Conservation (phyloP, 2,888 invertebrate genomes). For the Odontomyia ornata region DNA sequence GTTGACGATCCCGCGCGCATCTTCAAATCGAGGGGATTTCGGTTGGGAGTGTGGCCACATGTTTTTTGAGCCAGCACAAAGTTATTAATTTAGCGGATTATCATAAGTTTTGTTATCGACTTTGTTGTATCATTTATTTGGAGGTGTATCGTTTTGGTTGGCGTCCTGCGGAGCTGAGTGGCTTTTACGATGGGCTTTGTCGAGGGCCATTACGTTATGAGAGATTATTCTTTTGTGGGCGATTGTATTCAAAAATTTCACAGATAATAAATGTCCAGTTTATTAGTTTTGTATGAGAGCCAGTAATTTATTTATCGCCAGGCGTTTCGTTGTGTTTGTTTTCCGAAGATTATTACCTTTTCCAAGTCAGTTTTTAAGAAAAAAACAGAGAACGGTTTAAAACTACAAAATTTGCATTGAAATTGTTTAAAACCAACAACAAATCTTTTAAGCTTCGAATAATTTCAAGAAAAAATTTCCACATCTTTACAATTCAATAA, state of each 20-base stretch:
- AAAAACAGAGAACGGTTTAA: no score
- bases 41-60: conserved; percentile 53
- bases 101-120: conserved; percentile 39
- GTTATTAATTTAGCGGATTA: conserved; percentile 53
- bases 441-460: no score
- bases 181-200: not conserved
- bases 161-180: not conserved
- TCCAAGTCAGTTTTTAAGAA: no score
- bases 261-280: conserved; percentile 34
- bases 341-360: no score
- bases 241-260: conserved; percentile 14
- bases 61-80: conserved; percentile 53
- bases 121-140: conserved; percentile 20
- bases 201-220: not conserved
- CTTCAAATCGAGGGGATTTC: not conserved
- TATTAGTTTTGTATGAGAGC: not conserved
- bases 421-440: no score
- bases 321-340: no score
- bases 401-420: no score
- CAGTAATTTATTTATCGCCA: not conserved
- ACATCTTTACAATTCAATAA: no score
- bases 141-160: not conserved
- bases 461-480: no score
- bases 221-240: not conserved
- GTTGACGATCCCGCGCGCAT: not conserved